These are phyloP conservation scores for Melanocharis versteri DNA, from an alignment of 2,113 vertebrate species.

Conservation along the genomic window DNA sequence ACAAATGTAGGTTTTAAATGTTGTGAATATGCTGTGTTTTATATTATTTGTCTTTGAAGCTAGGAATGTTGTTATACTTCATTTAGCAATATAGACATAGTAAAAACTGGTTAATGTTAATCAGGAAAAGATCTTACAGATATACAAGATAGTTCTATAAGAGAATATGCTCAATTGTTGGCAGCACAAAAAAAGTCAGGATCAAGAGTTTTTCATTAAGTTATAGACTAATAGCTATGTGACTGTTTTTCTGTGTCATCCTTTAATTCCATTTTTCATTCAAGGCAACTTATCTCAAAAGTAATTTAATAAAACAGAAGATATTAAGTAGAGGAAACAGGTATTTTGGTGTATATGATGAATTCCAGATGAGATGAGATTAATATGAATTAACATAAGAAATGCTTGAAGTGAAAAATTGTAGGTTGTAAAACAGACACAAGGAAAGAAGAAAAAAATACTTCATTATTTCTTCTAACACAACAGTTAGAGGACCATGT, in stretches of 20 bases:
- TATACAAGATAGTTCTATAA: neutral
- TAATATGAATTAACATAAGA: neutral
- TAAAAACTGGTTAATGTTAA: neutral
- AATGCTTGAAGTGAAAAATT: neutral
- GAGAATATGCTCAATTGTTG: neutral
- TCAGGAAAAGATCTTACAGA: neutral
- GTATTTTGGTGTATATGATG: neutral
- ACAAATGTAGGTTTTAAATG: neutral
- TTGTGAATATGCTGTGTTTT: neutral
- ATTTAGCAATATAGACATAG: neutral
- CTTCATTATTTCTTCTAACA: neutral
- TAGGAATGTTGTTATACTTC: neutral
- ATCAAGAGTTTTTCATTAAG: neutral
- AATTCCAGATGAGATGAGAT: neutral
- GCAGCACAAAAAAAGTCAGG: neutral
- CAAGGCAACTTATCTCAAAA: neutral
- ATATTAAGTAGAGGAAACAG: neutral
- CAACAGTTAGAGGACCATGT: no score
- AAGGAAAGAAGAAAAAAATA: neutral
- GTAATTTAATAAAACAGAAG: neutral
- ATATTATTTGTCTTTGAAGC: neutral
- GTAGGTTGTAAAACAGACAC: neutral
- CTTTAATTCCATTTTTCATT: neutral
- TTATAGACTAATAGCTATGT: neutral
- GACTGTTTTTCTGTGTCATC: neutral